Base-by-base conservation (phyloP, 2,888 invertebrate genomes). In the Lottia gigantea region DNA sequence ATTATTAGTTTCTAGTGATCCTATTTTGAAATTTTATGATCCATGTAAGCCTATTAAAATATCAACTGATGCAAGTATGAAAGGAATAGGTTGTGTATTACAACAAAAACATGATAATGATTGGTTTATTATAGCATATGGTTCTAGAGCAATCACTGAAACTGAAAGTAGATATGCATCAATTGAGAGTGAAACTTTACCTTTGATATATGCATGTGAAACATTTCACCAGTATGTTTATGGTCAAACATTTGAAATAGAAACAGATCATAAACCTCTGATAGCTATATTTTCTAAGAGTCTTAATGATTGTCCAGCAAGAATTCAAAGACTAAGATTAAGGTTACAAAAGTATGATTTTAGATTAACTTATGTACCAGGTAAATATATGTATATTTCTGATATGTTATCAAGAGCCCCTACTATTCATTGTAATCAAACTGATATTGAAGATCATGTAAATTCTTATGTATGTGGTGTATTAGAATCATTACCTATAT, bases 221-320 rank as follows among this genome's bases (percentile, higher is more conserved):
- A 23, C 66, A 12, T 74, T 74, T 70, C 68, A 63, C 46, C 65
- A 69, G n/a, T 71, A 63, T 68, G 49, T 72, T n/a, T 64, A 66
- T 73, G 73, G 73, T 47, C 65, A 65, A 61, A 49, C 69, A 31
- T 23, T 73, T 19, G 45, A 31, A 23, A 64, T 62, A 25, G 68
- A 68, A 66, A 74, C 72, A 14, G 74, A 74, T 64, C 68, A 74
- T 45, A 66, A 69, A 31, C 72, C 72, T 1, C 46, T 67, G 63
- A 47, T 67, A 7, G 61, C 70, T n/a, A n/a, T n/a, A n/a, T n/a
- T n/a, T n/a, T n/a, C n/a, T n/a, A n/a, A n/a, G n/a, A n/a, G n/a
- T n/a, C n/a, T n/a, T n/a, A n/a, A n/a, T n/a, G n/a, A n/a, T n/a
- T n/a, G n/a, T n/a, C n/a, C n/a, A n/a, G n/a, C n/a, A n/a, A n/a